Percentiles rank a stretch among this genome's conserved stretches.
Evolutionary conservation across 2,888 invertebrate species (phyloP).

Genomic region (Papilio demoleus): DNA sequence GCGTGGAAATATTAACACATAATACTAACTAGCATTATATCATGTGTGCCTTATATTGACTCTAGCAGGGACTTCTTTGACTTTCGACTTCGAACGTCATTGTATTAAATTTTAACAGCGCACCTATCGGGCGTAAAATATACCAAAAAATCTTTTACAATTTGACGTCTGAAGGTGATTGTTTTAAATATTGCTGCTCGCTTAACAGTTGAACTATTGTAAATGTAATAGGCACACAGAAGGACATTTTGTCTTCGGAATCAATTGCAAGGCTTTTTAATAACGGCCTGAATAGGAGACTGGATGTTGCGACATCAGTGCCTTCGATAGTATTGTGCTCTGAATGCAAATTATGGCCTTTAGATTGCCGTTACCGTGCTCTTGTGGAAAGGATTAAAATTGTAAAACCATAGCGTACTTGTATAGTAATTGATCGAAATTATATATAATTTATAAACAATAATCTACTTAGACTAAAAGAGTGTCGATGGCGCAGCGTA

Average conservation of each 20-base stretch:
- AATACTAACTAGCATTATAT: too few relatives aligned
- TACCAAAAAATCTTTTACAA: too few relatives aligned
- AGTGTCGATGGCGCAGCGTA: too few relatives aligned
- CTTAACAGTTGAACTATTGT: slow-evolving; percentile 4
- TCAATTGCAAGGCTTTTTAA: slow-evolving; percentile 40
- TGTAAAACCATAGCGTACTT: neutral
- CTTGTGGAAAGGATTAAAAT: slow-evolving; percentile 28
- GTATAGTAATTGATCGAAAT: neutral
- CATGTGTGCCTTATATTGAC: too few relatives aligned
- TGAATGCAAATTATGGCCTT: slow-evolving; percentile 38
- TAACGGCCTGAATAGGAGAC: slow-evolving; percentile 38
- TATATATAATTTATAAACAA: neutral
- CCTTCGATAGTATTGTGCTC: slow-evolving; percentile 37
- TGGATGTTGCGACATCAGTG: slow-evolving; percentile 34
- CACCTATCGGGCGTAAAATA: too few relatives aligned
- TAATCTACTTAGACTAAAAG: neutral
- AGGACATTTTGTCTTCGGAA: slow-evolving; percentile 38
- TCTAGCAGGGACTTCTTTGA: too few relatives aligned
- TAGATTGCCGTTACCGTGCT: neutral
- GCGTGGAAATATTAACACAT: too few relatives aligned
- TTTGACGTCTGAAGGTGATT: too few relatives aligned
- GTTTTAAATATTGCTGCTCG: too few relatives aligned
- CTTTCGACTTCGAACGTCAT: too few relatives aligned
- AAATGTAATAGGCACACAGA: slow-evolving; percentile 25
- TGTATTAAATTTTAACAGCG: too few relatives aligned